Conservation (phyloP, 2,888 invertebrate genomes). For the Drosophila anomelani region DNA sequence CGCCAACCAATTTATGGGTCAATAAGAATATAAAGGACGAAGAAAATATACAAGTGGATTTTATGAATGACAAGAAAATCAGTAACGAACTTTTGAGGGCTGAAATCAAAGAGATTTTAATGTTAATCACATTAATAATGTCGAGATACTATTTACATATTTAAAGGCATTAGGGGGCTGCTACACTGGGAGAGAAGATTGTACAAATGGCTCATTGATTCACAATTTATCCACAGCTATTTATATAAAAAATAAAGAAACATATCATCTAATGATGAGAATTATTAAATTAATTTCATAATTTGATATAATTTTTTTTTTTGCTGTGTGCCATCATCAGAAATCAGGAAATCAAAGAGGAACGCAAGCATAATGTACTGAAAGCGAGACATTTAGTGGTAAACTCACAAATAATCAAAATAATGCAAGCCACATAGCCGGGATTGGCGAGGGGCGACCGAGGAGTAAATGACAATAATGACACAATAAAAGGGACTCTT, state of each 20-base stretch:
- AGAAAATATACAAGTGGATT: constrained; percentile 8
- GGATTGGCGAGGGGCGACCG: constrained; percentile 27
- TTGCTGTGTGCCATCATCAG: constrained; percentile 54
- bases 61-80: constrained; percentile 22
- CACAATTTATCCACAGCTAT: background rate
- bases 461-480: constrained; percentile 78
- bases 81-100: constrained; percentile 2
- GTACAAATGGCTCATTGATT: constrained; percentile 30
- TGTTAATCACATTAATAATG: constrained; percentile 59
- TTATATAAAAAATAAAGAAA: too few relatives aligned
- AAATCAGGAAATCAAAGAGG: constrained; percentile 62
- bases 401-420: constrained; percentile 75
- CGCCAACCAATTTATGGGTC: constrained; percentile 36
- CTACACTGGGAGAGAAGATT: background rate
- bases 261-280: background rate
- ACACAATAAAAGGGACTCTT: constrained; percentile 77
- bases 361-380: constrained; percentile 68
- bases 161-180: constrained; percentile 8
- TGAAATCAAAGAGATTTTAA: constrained; percentile 35
- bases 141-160: background rate
- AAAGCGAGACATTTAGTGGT: constrained; percentile 56
- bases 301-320: background rate
- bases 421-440: constrained; percentile 64
- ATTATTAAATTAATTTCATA: background rate
- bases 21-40: constrained; percentile 8